Conservation (phyloP, 2,113 vertebrate genomes). For the Furnarius figulus region DNA sequence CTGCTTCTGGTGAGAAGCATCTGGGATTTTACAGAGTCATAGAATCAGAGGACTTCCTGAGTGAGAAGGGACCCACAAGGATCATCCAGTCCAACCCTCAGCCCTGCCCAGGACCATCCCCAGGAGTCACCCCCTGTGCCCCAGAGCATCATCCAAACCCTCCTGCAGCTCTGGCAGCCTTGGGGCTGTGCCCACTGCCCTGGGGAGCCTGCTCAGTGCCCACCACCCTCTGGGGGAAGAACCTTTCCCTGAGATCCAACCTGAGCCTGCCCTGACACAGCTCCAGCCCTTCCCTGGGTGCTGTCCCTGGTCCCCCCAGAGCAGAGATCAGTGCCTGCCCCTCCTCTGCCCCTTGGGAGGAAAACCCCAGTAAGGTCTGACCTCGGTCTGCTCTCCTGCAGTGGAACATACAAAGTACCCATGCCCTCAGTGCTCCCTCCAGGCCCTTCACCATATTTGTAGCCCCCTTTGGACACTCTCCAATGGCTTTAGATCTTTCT, state of each 20-base stretch:
- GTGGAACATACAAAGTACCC: not conserved
- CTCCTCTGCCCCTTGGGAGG: not conserved
- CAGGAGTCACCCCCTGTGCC: not conserved
- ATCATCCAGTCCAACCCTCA: rapidly evolving
- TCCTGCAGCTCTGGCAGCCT: not conserved
- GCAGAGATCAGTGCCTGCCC: not conserved
- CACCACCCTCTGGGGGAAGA: not conserved
- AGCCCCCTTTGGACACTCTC: not conserved
- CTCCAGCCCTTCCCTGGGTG: not conserved
- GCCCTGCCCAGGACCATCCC: not conserved
- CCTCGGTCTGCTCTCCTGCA: not conserved
- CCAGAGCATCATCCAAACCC: not conserved
- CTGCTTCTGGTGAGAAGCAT: not conserved
- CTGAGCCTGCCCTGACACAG: not conserved
- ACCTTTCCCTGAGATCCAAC: not conserved
- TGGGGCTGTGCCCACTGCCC: not conserved
- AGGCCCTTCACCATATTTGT: not conserved
- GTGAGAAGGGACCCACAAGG: rapidly evolving
- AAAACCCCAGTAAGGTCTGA: not conserved
- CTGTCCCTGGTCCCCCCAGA: not conserved
- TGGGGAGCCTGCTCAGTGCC: not conserved
- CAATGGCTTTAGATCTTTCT: not conserved
- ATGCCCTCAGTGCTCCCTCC: not conserved
- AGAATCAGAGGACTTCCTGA: not conserved
- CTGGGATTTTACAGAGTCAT: not conserved